Base-by-base conservation (phyloP, 2,888 invertebrate species). In the Elmis aenea region DNA sequence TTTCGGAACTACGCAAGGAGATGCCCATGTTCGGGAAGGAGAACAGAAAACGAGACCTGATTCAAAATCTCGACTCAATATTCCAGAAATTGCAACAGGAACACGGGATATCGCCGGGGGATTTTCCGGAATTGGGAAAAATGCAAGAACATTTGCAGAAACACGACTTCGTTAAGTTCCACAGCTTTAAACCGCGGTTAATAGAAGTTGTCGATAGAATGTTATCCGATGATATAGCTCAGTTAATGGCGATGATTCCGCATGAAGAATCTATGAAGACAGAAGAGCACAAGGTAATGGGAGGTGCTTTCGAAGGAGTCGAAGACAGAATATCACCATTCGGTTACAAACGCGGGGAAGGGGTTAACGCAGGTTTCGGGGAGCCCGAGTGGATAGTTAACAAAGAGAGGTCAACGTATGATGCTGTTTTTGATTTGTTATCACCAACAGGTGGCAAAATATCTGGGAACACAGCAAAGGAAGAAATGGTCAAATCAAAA, bases 21-120 rank as follows among this genome's bases (percentile, higher is more conserved):
- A 96, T 97, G 94, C 96, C 97, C 0, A 74, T 97, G 71, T 96
- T 97, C 65, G 94, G 95, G 18, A 97, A 96, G 67, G 95, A 95
- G 38, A 79, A 81, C 42, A 96, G 94, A 69, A 97, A 99, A 73
- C 94, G 93, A 63, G 95, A 97, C 9, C 72, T 97, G 33, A 96
- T 99, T 38, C 90, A 89, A 66, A 90, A 91, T 63, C 73, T 99
- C 41, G 85, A 85, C 5, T 81, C 85, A 55, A 83, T 92, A 32
- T 99, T 90, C 63, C 84, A 85, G 54, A 79, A 83, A 51, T 77
- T 97, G 45, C 90, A 94, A 66, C 76, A 84, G 26, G 94, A 96
- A 59, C 88, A 95, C 66, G 83, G 86, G 59, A 95, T 99, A 52
- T 94, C 95, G 0, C 85, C 88, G 0, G 97, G 99, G 1, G 99